These are phyloP conservation scores for Onthophagus sagittarius DNA, from an alignment of 2,888 invertebrate species.

Conservation along the genomic window DNA sequence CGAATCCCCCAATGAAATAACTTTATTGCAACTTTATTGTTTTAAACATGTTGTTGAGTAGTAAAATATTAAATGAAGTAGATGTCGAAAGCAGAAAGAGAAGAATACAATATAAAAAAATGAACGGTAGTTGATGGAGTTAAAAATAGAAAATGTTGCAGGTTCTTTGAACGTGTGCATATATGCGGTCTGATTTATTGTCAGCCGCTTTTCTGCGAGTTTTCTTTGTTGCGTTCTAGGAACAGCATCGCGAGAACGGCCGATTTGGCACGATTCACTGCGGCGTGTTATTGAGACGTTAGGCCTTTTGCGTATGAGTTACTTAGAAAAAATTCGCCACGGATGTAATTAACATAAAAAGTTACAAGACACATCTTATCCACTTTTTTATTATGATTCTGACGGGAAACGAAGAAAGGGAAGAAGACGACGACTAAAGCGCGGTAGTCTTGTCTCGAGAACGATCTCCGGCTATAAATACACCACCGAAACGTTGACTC, in stretches of 20 bases:
- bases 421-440: not conserved
- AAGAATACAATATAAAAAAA: not conserved
- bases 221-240: not conserved
- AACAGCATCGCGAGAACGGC: not conserved
- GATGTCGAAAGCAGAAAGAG: not conserved
- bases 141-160: not conserved
- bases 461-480: slow-evolving; percentile 27
- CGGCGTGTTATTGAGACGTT: not conserved
- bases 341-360: not conserved
- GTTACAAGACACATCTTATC: not conserved
- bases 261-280: not conserved
- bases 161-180: not conserved
- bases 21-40: not conserved
- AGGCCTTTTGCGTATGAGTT: not conserved
- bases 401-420: slow-evolving; percentile 2
- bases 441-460: slow-evolving; percentile 17
- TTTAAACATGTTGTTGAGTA: not conserved
- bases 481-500: slow-evolving; percentile 31
- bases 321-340: not conserved
- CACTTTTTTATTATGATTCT: not conserved
- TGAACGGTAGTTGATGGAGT: not conserved
- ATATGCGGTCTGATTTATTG: not conserved
- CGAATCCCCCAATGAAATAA: too few species aligned
- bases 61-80: not conserved
- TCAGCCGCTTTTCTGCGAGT: not conserved